Evolutionary conservation across 2,888 invertebrate species (phyloP).

Genomic region (Andrena fulva): DNA sequence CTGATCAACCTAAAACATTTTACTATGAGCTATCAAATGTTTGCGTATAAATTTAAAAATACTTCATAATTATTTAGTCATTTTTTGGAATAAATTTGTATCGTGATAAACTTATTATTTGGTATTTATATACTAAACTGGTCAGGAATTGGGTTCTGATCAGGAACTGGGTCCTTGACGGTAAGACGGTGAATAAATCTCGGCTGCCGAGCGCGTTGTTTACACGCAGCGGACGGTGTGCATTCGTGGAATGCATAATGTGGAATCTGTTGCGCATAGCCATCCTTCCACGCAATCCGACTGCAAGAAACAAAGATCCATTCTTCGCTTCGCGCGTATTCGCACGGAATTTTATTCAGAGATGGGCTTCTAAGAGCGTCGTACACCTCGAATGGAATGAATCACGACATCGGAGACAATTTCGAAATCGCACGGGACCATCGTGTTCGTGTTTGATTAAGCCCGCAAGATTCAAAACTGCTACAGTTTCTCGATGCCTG

Average conservation of each 20-base stretch:
- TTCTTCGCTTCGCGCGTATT: slow-evolving; percentile 11
- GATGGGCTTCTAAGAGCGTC: slow-evolving; percentile 7
- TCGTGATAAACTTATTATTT: too few species aligned
- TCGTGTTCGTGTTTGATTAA: too few species aligned
- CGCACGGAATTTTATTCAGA: slow-evolving; percentile 17
- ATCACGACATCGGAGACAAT: background rate
- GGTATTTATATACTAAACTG: too few species aligned
- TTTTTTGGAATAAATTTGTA: too few species aligned
- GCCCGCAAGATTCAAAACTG: background rate
- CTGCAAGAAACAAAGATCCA: slow-evolving; percentile 4
- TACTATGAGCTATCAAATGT: too few species aligned
- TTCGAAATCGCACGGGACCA: background rate
- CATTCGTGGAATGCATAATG: slow-evolving; percentile 9
- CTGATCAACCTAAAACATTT: too few species aligned
- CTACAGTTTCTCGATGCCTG: slow-evolving; percentile 2
- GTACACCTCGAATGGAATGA: background rate
- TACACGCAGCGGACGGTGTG: slow-evolving; percentile 9
- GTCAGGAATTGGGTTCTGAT: too few species aligned
- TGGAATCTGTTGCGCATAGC: background rate
- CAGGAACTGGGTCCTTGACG: too few species aligned
- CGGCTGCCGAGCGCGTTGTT: background rate
- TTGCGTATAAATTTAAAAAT: too few species aligned
- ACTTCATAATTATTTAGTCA: too few species aligned
- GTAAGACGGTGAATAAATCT: too few species aligned
- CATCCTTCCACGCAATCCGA: background rate